A percentile compares a stretch with the other conserved stretches of the same genome.
Conservation (phyloP, 2,888 invertebrate species). For the Oscheius myriophilus region DNA sequence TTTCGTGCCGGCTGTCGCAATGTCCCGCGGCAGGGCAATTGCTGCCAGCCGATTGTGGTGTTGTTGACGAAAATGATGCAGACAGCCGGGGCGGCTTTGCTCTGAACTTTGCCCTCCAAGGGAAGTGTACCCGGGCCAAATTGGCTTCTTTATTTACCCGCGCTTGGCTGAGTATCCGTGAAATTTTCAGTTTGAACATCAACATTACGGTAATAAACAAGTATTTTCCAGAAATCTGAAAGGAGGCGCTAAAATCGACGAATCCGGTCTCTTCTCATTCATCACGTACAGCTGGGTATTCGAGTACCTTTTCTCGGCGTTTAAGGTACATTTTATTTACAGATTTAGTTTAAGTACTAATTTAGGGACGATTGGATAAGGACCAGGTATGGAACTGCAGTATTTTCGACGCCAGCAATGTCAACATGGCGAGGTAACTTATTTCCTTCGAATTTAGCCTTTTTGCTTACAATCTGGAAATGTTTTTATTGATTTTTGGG, state of each 20-base stretch:
- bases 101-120: too few relatives aligned
- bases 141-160: background rate
- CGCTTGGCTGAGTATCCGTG: background rate
- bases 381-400: slow-evolving; percentile 68
- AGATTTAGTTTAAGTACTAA: background rate
- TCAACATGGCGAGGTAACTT: slow-evolving; percentile 68
- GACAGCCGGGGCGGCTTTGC: too few relatives aligned
- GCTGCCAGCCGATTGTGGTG: too few relatives aligned
- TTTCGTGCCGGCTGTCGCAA: too few relatives aligned
- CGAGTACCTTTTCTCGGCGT: slow-evolving; percentile 71
- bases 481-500: too few relatives aligned
- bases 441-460: slow-evolving; percentile 54
- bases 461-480: background rate
- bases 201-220: background rate
- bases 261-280: slow-evolving; percentile 71
- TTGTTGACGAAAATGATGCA: too few relatives aligned
- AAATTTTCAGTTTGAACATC: background rate
- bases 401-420: slow-evolving; percentile 70
- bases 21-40: too few relatives aligned
- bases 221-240: slow-evolving; percentile 14
- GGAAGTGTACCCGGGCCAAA: background rate
- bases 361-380: slow-evolving; percentile 50
- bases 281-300: slow-evolving; percentile 73
- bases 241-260: slow-evolving; percentile 65
- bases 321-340: slow-evolving; percentile 26